phyloP scores from a whole-genome alignment of 2,888 invertebrate species.

The Rhagium mordax region DNA sequence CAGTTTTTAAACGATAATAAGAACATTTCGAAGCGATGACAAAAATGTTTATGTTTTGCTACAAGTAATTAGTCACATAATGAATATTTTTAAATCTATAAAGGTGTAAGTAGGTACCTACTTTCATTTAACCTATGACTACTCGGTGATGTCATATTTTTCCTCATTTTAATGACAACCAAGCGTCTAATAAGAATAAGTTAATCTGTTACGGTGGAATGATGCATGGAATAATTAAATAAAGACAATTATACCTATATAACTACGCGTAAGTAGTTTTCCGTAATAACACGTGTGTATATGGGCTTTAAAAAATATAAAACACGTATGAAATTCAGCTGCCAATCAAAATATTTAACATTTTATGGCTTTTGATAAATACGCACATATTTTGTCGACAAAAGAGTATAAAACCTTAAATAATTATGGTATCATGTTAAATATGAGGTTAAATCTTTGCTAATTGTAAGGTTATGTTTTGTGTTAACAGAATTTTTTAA shows the following conservation, averaged over 20 bases:
- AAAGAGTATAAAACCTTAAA: background rate
- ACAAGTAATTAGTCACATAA: background rate
- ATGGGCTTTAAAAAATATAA: background rate
- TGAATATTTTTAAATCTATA: background rate
- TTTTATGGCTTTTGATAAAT: background rate
- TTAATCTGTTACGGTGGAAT: background rate
- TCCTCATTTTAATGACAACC: background rate
- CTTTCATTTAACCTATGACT: constrained; percentile 32
- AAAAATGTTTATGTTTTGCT: no score
- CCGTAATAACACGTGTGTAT: background rate
- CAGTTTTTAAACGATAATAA: no score
- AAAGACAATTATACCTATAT: background rate
- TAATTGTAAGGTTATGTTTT: background rate
- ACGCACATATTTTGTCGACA: background rate
- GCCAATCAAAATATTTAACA: background rate
- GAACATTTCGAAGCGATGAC: no score
- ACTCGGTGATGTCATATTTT: constrained; percentile 5
- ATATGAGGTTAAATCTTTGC: background rate
- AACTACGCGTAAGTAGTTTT: background rate
- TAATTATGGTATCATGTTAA: background rate
- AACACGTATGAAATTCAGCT: background rate
- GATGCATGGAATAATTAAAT: constrained; percentile 4
- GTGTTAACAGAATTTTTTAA: no score
- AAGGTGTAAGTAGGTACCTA: constrained; percentile 7
- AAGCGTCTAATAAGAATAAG: background rate